These are phyloP conservation scores for Planococcus citri DNA, from an alignment of 1,140 invertebrate genomes.

Conservation along the genomic window DNA sequence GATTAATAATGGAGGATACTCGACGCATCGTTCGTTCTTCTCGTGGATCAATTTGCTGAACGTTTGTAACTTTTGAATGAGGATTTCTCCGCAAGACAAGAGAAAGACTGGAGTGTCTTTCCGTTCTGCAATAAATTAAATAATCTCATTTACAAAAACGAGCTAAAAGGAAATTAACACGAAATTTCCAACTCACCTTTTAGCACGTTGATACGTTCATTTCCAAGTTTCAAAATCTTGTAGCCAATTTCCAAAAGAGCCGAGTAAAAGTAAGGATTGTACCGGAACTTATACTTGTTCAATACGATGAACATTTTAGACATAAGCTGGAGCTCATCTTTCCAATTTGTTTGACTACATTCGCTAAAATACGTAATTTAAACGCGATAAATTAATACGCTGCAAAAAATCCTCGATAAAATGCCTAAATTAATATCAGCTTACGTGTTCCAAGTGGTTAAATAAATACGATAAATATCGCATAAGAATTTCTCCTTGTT, in stretches of 20 bases:
- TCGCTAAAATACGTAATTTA: not conserved
- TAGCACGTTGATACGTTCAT: not conserved
- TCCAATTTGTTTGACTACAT: conserved; percentile 5
- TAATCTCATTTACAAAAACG: not conserved
- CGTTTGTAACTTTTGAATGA: not conserved
- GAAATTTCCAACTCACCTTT: not conserved
- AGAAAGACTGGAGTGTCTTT: not conserved
- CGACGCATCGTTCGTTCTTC: not conserved
- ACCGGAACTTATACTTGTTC: not conserved
- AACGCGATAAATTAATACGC: not conserved
- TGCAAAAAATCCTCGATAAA: not conserved
- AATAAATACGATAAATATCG: conserved; percentile 12
- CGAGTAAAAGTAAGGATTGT: not conserved
- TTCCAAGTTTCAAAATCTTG: not conserved
- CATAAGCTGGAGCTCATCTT: not conserved
- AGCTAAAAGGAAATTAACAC: not conserved
- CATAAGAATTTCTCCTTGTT: conserved; percentile 9
- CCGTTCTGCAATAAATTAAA: not conserved
- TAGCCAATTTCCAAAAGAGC: conserved; percentile 1
- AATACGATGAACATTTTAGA: not conserved
- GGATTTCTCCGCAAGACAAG: not conserved
- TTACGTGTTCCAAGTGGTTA: not conserved
- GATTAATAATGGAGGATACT: not conserved
- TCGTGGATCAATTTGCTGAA: not conserved
- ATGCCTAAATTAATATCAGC: not conserved